Evolutionary conservation across 53 echinoderm and acorn worm genomes (phyloP).

Genomic region (Pentamera pediparva): DNA sequence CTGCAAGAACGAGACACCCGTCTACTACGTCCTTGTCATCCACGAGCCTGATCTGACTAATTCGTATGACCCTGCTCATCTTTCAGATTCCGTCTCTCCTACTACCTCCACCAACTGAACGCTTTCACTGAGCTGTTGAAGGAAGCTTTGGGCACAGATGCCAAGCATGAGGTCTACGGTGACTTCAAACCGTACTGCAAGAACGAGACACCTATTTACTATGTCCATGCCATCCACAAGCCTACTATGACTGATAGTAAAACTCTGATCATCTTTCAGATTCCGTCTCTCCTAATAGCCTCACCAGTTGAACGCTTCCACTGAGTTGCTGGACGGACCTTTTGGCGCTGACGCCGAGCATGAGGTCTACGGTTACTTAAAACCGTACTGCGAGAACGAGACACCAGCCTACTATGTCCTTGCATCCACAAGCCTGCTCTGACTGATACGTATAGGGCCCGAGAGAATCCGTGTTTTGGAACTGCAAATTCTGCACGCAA

Average conservation of each 20-base stretch:
- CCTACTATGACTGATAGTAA: too few relatives aligned
- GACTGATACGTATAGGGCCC: too few relatives aligned
- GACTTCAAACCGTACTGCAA: slow-evolving; percentile 71
- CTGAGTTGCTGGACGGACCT: slow-evolving; percentile 79
- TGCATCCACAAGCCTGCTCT: slow-evolving; percentile 79
- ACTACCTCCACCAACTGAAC: slow-evolving; percentile 90
- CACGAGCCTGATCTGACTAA: too few relatives aligned
- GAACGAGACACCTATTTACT: slow-evolving; percentile 68
- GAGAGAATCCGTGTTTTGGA: too few relatives aligned
- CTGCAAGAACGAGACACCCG: slow-evolving; percentile 58
- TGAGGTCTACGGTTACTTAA: slow-evolving; percentile 60
- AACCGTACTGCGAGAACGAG: slow-evolving; percentile 52
- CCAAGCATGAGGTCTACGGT: slow-evolving; percentile 64
- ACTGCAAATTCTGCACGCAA: too few relatives aligned
- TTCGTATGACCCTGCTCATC: neutral
- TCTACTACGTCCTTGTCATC: slow-evolving; percentile 78
- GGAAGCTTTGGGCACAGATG: slow-evolving; percentile 65
- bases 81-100: slow-evolving; percentile 85
- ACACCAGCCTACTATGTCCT: slow-evolving; percentile 83
- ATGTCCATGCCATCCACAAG: slow-evolving; percentile 80
- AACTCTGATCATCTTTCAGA: too few relatives aligned
- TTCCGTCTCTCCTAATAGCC: slow-evolving; percentile 96
- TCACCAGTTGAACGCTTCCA: slow-evolving; percentile 87
- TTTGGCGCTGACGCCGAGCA: slow-evolving; percentile 63
- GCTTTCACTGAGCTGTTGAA: slow-evolving; percentile 90